Base-by-base conservation (phyloP, 2,888 invertebrate genomes). In the Platynereis dumerilii region DNA sequence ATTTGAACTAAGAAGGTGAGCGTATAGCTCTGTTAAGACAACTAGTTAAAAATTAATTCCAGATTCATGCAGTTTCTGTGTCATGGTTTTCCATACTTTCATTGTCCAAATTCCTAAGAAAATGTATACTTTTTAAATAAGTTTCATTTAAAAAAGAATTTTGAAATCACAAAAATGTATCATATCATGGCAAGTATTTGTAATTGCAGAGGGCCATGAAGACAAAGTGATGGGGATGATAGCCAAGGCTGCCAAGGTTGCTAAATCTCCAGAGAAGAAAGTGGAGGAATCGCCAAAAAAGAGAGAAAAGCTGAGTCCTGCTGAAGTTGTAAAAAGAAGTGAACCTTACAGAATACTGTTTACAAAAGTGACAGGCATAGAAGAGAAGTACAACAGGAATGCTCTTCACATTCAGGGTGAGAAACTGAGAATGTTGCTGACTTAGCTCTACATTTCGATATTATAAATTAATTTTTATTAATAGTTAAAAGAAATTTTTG, bases 341-440 rank as follows among this genome's bases (percentile, higher is more conserved):
- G 17, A 17, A 55, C 26, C 55, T 5, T 17, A 22, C 7, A 17
- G 17, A 24, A 24, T 48, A n/a, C 22, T 48, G 7, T 22, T 48
- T 7, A 48, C 48, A n/a, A n/a, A 48, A n/a, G 48, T 48, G n/a
- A 48, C 48, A 22, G 48, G 48, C n/a, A 48, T 48, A 5, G 26
- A 24, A 15, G 55, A 55, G 15, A 27, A 55, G 26, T 55, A 27
- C 24, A 55, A 55, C 55, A 24, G 20, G 20, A 52, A 22, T 24
- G 24, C 24, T 52, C 7, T 52, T 3, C 7, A 52, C n/a, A 22
- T 22, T 3, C 52, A 52, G n/a, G 20, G 52, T 22, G 17, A 10
- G 24, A 24, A 42, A 42, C n/a, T 17, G 12, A 17, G 12, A 17
- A 15, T 12, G 12, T n/a, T n/a, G n/a, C n/a, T n/a, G n/a, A n/a